Conservation (phyloP, 2,113 vertebrate species). For the Uropsilus gracilis region DNA sequence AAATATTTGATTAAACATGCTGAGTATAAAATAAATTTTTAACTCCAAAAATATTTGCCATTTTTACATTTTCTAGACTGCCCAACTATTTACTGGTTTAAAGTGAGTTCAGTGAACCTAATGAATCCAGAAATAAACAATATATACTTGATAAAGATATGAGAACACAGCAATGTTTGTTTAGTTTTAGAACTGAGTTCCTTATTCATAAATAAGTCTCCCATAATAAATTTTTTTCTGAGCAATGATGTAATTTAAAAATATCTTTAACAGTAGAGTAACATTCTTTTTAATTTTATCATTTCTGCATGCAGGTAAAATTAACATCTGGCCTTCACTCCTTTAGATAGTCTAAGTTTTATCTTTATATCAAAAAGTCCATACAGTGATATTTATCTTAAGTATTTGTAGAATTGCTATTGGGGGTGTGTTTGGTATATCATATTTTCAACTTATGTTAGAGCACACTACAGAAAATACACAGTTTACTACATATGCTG, state of each 20-base stretch:
- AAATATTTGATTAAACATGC: not conserved
- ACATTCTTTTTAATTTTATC: not conserved
- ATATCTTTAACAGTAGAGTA: not conserved
- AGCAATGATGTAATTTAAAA: not conserved
- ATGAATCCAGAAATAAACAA: not conserved
- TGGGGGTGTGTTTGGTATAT: not conserved
- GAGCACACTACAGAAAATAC: not conserved
- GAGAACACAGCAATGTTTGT: not conserved
- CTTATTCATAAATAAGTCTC: not conserved
- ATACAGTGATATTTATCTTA: constrained; percentile 29
- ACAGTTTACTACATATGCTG: not conserved
- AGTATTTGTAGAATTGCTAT: not conserved
- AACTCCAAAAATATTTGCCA: not conserved
- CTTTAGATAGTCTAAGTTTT: constrained; percentile 1
- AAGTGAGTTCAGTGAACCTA: not conserved
- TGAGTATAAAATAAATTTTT: not conserved
- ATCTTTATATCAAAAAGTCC: not conserved
- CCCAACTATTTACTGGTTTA: not conserved
- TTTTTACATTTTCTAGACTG: not conserved
- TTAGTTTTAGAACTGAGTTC: not conserved
- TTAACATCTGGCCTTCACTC: not conserved
- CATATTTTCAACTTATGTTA: constrained; percentile 16
- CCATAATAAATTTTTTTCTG: not conserved
- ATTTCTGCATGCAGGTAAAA: not conserved
- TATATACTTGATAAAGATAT: not conserved